Evolutionary conservation across 2,888 invertebrate genomes (phyloP), one percentile per base, ranked within the genome.

Genomic region (Napeogenes inachia): DNA sequence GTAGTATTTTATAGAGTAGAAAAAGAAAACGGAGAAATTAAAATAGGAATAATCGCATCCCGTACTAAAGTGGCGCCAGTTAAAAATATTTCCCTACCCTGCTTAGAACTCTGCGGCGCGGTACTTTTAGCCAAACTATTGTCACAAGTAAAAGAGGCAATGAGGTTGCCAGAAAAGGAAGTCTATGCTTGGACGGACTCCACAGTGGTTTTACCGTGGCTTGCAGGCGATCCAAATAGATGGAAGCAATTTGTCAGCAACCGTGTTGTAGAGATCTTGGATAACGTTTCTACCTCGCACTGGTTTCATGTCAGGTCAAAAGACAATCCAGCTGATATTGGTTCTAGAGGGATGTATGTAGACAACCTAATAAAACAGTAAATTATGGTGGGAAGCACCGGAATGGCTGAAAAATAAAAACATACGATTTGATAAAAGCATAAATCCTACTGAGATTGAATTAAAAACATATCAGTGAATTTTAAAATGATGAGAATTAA

Each of bases 11-110:
- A 56, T 3, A 59, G 71, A 30, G 64, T 70, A 56, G 56, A 42
- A n/a, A 21, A 21, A 5, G 21, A 62, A 8, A 38, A 8, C 54
- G 67, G 66, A 13, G 45, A 56, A 3, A 57, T 68, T 13, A 62
- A 60, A n/a, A 69, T 61, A 2, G 21, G 56, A 5, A 45, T 74
- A 1, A 54, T 73, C 4, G 70, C 73, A 10, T 59, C 71, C n/a
- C 70, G 62, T 66, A 72, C 73, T 6, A 66, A 63, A 56, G 71
- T 73, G 45, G 73, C 73, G n/a, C 73, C 74, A n/a, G 55, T 73
- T 2, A 71, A 68, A 58, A 60, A 68, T 35, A 58, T 73, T 12
- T 70, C 74, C 13, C 45, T 71, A 13, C 72, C 72, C 8, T 57
- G 72, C 30, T 57, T 73, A 0, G 73, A 73, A 58, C 60, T 73